Evolutionary conservation across 2,797 vertebrate species (phyloP), one percentile per base, ranked within the genome.

Genomic region (Hozukius guyotensis): DNA sequence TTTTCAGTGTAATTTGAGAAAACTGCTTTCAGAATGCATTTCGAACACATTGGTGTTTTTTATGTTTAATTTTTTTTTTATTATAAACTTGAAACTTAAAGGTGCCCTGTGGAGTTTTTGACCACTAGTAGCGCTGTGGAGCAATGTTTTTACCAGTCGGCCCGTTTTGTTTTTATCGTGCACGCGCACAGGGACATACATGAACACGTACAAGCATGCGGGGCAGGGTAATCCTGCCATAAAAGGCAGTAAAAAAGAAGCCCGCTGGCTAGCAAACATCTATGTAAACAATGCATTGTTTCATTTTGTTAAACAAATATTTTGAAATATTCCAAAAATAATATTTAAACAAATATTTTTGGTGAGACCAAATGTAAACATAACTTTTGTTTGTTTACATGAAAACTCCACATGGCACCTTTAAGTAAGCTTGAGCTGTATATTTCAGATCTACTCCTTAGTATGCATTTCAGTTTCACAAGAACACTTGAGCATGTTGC

Each of bases 1-100:
- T 65, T 61, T 86, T 66, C 85, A 82, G 87, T 82, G 83, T 87
- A 14, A 49, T 38, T 78, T 79, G 2, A 66, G 1, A 78, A 38
- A 78, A 70, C 4, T 29, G 56, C 6, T 78, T 81, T 66, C n/a
- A 57, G 56, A 80, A 74, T 78, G 46, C 8, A 69, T 76, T 82
- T 36, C 27, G 70, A 59, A 56, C 56, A 49, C 27, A 32, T n/a
- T 38, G 6, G 13, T 81, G 32, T 9, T 81, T 55, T 56, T 42
- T 67, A 31, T n/a, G 3, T 83, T 61, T 24, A 1, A 18, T 12
- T 38, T 38, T 38, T 38, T 14, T 42, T 42, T 42, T 42, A 42
- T 42, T 42, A 25, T 65, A 2, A 6, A 29, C 66, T 52, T 62
- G 20, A 65, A 70, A 38, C 12, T 67, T 55, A 52, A 82, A 75